A percentile compares a stretch with the other conserved stretches of the same genome.
These are phyloP conservation scores for Polyergus mexicanus DNA, from an alignment of 1,140 invertebrate species.

Conservation along the genomic window DNA sequence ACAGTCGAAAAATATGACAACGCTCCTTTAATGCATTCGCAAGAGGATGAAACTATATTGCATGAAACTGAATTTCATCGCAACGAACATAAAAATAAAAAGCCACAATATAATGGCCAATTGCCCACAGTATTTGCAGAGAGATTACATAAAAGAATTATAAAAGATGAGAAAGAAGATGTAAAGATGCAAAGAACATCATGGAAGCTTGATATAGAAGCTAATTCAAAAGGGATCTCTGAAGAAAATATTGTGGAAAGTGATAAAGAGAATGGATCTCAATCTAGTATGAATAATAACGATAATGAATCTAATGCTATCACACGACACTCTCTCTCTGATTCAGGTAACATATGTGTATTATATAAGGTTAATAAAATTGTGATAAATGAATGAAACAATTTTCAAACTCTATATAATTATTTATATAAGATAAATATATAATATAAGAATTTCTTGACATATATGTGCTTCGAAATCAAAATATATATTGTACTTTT, in stretches of 20 bases:
- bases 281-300: conserved; percentile 15
- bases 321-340: conserved; percentile 35
- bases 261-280: conserved; percentile 71
- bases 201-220: not conserved
- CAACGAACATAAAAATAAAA: conserved; percentile 56
- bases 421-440: conserved; percentile 10
- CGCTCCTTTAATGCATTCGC: not conserved
- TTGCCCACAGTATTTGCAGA: conserved; percentile 78
- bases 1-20: not conserved
- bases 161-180: conserved; percentile 68
- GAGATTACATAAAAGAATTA: conserved; percentile 77
- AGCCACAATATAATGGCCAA: conserved; percentile 46
- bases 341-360: conserved; percentile 20
- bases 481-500: not conserved
- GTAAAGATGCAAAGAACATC: conserved; percentile 30
- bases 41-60: conserved; percentile 23
- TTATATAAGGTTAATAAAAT: not conserved
- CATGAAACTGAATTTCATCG: not conserved
- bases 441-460: not conserved
- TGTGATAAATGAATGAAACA: not conserved
- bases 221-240: not conserved
- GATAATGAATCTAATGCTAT: conserved; percentile 15
- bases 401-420: not conserved
- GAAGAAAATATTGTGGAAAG: conserved; percentile 52
- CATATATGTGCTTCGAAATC: not conserved